Percentiles rank a stretch among this genome's conserved stretches.
Evolutionary conservation across 2,888 invertebrate species (phyloP).

Genomic region (Xylota segnis): DNA sequence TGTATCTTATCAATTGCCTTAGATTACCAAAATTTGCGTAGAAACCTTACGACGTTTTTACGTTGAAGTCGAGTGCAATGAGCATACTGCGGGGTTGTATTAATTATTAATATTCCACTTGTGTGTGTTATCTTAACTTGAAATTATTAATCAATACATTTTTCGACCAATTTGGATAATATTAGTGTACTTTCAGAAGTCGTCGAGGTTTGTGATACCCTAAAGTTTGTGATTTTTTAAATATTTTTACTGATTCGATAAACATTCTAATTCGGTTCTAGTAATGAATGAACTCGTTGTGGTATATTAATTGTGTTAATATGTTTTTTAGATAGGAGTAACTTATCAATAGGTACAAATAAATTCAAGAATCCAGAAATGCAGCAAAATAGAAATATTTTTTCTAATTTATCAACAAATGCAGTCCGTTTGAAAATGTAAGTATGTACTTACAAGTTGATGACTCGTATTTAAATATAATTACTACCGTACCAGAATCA

Average conservation of each 20-base stretch:
- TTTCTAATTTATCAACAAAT: background rate
- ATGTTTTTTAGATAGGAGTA: background rate
- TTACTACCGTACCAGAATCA: too few relatives aligned
- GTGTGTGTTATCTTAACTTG: slow-evolving; percentile 30
- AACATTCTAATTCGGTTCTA: background rate
- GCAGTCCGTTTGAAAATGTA: background rate
- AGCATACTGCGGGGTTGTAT: background rate
- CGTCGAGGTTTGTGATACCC: slow-evolving; percentile 12
- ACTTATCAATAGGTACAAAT: background rate
- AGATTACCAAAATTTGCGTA: slow-evolving; percentile 27
- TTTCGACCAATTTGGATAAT: slow-evolving; percentile 7
- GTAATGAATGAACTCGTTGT: background rate
- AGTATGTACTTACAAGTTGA: background rate
- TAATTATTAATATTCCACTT: background rate
- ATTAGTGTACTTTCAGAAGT: slow-evolving; percentile 15
- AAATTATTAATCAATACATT: slow-evolving; percentile 31
- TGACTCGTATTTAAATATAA: too few relatives aligned
- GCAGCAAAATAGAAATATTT: background rate
- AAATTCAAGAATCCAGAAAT: background rate
- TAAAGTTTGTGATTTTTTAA: background rate
- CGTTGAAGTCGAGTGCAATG: background rate
- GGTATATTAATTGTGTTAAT: background rate
- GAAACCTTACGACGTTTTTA: slow-evolving; percentile 2
- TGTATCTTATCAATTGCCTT: slow-evolving; percentile 46
- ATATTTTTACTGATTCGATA: slow-evolving; percentile 1